phyloP scores from a whole-genome alignment of 2,113 vertebrate genomes.

The Sinocyclocheilus rhinocerous region DNA sequence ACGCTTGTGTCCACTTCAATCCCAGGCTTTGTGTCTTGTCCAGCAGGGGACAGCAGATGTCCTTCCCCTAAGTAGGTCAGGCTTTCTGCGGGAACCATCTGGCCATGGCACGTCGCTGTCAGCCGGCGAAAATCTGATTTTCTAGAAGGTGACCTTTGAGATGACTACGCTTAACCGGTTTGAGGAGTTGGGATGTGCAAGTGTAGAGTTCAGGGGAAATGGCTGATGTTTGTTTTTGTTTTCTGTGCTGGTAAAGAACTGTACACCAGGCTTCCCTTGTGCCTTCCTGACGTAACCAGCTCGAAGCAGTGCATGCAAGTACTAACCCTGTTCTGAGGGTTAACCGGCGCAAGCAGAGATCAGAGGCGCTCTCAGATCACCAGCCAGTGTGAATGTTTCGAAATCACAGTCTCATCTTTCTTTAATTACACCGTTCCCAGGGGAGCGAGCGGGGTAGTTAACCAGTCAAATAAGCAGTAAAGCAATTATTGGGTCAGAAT shows the following conservation, averaged over 20 bases:
- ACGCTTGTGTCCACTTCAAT: no score
- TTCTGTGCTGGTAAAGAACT: not conserved
- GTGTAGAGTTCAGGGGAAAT: no score
- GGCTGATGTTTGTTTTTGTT: not conserved
- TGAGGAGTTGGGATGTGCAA: not conserved
- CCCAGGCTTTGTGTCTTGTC: slow-evolving; percentile 62
- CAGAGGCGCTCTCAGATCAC: slow-evolving; percentile 19
- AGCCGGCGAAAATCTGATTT: slow-evolving; percentile 72
- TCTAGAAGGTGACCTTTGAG: slow-evolving; percentile 76
- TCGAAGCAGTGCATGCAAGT: not conserved
- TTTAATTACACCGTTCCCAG: slow-evolving; percentile 79
- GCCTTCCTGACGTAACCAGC: no score
- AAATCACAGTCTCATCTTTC: slow-evolving; percentile 68
- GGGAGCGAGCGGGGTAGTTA: slow-evolving; percentile 79
- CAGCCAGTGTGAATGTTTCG: not conserved
- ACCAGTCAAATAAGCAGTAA: slow-evolving; percentile 81
- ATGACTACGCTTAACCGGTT: slow-evolving; percentile 39
- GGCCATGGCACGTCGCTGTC: slow-evolving; percentile 80
- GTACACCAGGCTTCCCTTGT: no score
- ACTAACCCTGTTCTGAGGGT: not conserved
- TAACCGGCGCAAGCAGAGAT: not conserved
- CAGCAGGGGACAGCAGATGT: slow-evolving; percentile 74
- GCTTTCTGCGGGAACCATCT: slow-evolving; percentile 81
- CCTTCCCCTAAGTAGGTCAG: slow-evolving; percentile 79
- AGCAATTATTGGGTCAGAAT: slow-evolving; percentile 82